Conservation (phyloP, 1,140 invertebrate genomes). For the Pseudomyrmex flavicornis region DNA sequence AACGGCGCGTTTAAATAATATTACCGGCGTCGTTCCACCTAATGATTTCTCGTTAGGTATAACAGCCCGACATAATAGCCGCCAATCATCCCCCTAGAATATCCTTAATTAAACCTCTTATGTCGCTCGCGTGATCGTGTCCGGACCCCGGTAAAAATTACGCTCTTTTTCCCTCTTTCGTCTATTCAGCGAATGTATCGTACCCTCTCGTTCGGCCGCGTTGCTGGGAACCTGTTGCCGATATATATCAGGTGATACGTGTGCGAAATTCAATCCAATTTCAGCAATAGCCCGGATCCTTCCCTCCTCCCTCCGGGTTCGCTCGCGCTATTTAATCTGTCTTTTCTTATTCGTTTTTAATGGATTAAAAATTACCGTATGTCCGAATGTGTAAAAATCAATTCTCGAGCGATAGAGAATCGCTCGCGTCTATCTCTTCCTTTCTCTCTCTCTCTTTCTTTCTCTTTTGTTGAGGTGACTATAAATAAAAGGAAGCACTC, state of each 20-base stretch:
- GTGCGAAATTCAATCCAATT: conserved; percentile 40
- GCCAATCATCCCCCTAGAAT: conserved; percentile 3
- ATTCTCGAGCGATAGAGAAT: not conserved
- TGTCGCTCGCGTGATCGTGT: not conserved
- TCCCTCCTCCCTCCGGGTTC: not conserved
- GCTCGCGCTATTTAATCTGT: conserved; percentile 24
- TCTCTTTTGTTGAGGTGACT: not conserved
- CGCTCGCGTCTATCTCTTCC: not conserved
- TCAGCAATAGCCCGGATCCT: conserved; percentile 3
- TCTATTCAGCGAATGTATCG: conserved; percentile 27
- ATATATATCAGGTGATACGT: conserved; percentile 32
- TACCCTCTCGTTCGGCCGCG: not conserved
- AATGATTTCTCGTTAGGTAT: not conserved
- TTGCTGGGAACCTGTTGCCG: conserved; percentile 35
- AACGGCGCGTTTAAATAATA: not conserved
- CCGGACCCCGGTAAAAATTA: conserved; percentile 43
- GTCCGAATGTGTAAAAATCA: not conserved
- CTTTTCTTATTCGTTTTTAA: conserved; percentile 33
- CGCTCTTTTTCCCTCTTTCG: not conserved
- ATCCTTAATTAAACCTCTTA: conserved; percentile 41
- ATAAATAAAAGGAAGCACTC: conserved; percentile 35
- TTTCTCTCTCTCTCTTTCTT: not conserved
- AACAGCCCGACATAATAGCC: not conserved
- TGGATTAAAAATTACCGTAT: conserved; percentile 19
- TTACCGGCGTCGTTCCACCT: not conserved